Base-by-base conservation (phyloP, 1,140 invertebrate species). In the Drosophila cardini region DNA sequence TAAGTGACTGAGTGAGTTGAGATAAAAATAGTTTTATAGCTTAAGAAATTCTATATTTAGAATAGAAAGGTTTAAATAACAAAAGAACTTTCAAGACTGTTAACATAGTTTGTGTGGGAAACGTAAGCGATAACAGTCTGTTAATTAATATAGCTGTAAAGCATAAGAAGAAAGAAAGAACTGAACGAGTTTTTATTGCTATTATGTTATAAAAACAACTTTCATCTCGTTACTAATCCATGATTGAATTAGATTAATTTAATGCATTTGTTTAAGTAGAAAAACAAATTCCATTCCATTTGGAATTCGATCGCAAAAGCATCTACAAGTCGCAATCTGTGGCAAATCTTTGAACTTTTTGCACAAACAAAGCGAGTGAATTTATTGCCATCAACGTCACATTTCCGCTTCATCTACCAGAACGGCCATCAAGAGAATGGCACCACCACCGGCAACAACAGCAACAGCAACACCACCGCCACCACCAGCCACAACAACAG, bases 381-480 rank as follows among this genome's bases (percentile, higher is more conserved):
- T 86, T 86, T 83, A 87, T 87, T 79, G 79, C 80, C 70, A 55
- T 79, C 83, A 84, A 89, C 84, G 80, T 89, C 84, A 89, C 84
- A 90, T 89, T 89, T 90, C 85, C 81, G 85, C 85, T 90, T 85
- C 81, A 89, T 89, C 85, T 89, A 89, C 71, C 85, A 81, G 80
- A 89, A 84, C 86, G 84, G 63, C 84, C 83, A 78, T 85, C 80
- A 90, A 57, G 70, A 50, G 57, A 38, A 10, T 18, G 32, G 30
- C 42, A 70, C 9, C 42, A 63, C 15, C 26, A 62, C 5, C 52
- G 36, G 4, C 36, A 68, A 0, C 34, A 68, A 15, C 30, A 68
- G 8, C 42, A 68, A 18, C 32, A 42, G 1, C 64, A 50, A n/a
- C 48, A 55, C 5, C 48, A 40, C 5, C 34, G 43, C n/a, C 50